Evolutionary conservation across 2,888 invertebrate genomes (phyloP).

Genomic region (Therioaphis trifolii): DNA sequence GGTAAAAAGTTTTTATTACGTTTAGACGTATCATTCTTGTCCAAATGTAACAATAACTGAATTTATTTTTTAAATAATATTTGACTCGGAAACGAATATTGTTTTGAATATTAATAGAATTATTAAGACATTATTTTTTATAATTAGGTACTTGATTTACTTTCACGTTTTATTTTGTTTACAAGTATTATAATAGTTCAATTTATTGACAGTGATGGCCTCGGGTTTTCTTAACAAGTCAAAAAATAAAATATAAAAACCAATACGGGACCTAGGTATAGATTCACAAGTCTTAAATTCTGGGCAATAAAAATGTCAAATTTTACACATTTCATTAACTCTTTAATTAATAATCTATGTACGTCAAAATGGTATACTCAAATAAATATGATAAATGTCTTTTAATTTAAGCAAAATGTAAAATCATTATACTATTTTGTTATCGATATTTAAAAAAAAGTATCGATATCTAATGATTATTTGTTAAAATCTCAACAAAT

Average conservation of each 20-base stretch:
- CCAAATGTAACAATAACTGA: background rate
- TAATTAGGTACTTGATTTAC: conserved; percentile 49
- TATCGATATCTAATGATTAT: too few relatives aligned
- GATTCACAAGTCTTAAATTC: background rate
- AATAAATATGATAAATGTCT: background rate
- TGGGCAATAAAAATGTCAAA: too few relatives aligned
- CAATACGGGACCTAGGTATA: background rate
- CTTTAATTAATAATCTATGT: too few relatives aligned
- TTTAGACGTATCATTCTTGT: background rate
- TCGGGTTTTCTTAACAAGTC: background rate
- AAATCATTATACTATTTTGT: too few relatives aligned
- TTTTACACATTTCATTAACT: background rate
- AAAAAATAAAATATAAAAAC: background rate
- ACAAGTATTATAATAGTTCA: background rate
- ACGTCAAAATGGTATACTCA: background rate
- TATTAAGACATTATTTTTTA: conserved; percentile 18
- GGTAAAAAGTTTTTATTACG: too few relatives aligned
- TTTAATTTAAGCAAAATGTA: too few relatives aligned
- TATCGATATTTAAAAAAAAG: too few relatives aligned
- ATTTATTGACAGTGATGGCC: conserved; percentile 24
- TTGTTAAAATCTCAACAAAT: too few relatives aligned
- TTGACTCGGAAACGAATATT: background rate
- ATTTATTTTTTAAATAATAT: conserved; percentile 10
- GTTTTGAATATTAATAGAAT: conserved; percentile 25
- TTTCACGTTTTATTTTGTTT: conserved; percentile 43